phyloP scores from a whole-genome alignment of 2,797 vertebrate genomes.

The Gymnoscopelus braueri region DNA sequence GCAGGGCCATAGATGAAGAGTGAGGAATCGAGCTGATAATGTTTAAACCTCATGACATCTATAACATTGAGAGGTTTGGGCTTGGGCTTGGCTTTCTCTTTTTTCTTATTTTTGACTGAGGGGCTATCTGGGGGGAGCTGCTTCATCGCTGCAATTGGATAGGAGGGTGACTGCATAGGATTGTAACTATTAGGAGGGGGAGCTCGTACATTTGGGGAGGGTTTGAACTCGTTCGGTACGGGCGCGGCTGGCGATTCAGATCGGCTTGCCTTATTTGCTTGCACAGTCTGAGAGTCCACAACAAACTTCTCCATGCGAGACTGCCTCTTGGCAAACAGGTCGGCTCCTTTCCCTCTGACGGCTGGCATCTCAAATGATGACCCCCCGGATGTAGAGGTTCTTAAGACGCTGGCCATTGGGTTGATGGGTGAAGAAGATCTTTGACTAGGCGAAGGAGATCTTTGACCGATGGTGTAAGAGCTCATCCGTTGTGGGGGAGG shows the following conservation, averaged over 20 bases:
- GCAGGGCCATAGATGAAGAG: conserved; percentile 95
- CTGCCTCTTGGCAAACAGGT: conserved; percentile 96
- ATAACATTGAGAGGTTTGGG: conserved; percentile 92
- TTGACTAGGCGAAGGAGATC: conserved; percentile 37
- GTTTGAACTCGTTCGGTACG: conserved; percentile 94
- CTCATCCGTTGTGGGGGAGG: conserved; percentile 72
- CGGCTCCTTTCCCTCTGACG: conserved; percentile 93
- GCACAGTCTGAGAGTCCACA: conserved; percentile 94
- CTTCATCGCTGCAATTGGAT: conserved; percentile 90
- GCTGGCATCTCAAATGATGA: conserved; percentile 89
- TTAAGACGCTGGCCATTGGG: conserved; percentile 79
- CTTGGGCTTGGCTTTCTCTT: conserved; percentile 84
- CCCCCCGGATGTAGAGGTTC: conserved; percentile 77
- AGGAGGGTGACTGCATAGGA: conserved; percentile 93
- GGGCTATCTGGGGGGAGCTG: conserved; percentile 76
- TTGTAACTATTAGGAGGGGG: conserved; percentile 94
- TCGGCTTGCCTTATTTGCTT: conserved; percentile 87
- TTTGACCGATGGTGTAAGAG: conserved; percentile 69
- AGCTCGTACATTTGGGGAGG: conserved; percentile 93
- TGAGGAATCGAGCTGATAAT: conserved; percentile 93
- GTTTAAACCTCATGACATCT: conserved; percentile 98
- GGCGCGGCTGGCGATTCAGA: conserved; percentile 91
- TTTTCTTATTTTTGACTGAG: conserved; percentile 84
- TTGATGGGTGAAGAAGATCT: conserved; percentile 77
- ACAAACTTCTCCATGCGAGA: conserved; percentile 98